Percentiles rank a stretch among this genome's conserved stretches.
phyloP scores from a whole-genome alignment of 2,888 invertebrate genomes.

The Netelia melanura region DNA sequence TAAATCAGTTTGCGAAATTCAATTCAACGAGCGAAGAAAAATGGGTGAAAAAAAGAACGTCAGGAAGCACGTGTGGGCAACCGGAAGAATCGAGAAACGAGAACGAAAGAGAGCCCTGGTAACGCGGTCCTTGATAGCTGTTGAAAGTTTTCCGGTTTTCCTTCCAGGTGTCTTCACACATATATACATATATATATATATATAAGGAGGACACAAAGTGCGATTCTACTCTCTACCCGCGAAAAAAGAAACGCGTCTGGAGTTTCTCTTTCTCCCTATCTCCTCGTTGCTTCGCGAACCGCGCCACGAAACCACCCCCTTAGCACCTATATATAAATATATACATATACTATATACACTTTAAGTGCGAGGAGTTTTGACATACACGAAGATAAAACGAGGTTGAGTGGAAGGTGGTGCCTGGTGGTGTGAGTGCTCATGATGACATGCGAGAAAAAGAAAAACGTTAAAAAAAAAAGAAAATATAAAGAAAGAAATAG shows the following conservation, averaged over 20 bases:
- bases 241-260: background rate
- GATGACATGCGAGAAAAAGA: background rate
- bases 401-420: constrained; percentile 24
- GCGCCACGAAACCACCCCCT: background rate
- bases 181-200: too few relatives aligned
- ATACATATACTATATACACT: background rate
- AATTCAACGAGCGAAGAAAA: constrained; percentile 4
- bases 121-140: constrained; percentile 10
- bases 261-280: background rate
- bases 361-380: constrained; percentile 25
- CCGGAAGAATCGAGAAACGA: background rate
- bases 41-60: background rate
- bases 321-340: background rate
- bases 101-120: constrained; percentile 8
- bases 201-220: background rate
- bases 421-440: constrained; percentile 14
- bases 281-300: background rate
- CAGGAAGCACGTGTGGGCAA: background rate
- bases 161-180: constrained; percentile 14
- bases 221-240: background rate
- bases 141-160: constrained; percentile 49
- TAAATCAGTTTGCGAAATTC: constrained; percentile 10
- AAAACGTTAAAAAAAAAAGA: constrained; percentile 1
- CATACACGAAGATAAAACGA: constrained; percentile 22
- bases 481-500: constrained; percentile 18